These are phyloP conservation scores for Paragorgia papillata DNA, from an alignment of 92 coral and sea anemone species.

Conservation along the genomic window DNA sequence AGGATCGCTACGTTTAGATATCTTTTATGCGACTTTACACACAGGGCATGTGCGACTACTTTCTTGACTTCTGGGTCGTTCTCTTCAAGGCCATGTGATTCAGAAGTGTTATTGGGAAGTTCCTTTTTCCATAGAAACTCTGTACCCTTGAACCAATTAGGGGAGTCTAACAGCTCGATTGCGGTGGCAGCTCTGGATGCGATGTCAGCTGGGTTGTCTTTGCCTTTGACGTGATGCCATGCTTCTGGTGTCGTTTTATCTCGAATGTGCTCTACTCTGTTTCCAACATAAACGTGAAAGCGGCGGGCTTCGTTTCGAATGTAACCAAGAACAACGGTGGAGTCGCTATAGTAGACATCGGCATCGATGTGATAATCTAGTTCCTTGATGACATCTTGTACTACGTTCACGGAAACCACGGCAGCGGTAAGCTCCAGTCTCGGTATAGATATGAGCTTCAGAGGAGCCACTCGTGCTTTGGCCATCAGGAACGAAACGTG, in stretches of 20 bases:
- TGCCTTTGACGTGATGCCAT: conserved; percentile 43
- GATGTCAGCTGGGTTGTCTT: conserved; percentile 41
- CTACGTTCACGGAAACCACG: conserved; percentile 57
- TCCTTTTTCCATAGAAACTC: conserved; percentile 34
- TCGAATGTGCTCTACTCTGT: conserved; percentile 46
- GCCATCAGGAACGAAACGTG: conserved; percentile 61
- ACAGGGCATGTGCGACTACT: neutral
- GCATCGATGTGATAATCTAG: conserved; percentile 33
- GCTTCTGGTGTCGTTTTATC: conserved; percentile 9
- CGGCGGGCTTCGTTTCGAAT: conserved; percentile 56
- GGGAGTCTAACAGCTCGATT: conserved; percentile 11
- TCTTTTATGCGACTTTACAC: neutral
- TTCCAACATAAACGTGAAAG: conserved; percentile 49
- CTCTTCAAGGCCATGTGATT: conserved; percentile 17
- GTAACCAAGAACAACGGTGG: conserved; percentile 54
- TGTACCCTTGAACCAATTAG: conserved; percentile 18
- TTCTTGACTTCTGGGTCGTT: conserved; percentile 50
- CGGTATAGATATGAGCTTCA: conserved; percentile 51
- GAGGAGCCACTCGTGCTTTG: conserved; percentile 62
- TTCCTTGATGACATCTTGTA: conserved; percentile 32
- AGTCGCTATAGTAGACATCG: conserved; percentile 49
- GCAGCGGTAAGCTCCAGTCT: conserved; percentile 61
- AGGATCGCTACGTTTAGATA: neutral
- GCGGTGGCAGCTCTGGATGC: conserved; percentile 25
- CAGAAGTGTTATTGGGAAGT: neutral